Evolutionary conservation across 2,888 invertebrate species (phyloP).

Genomic region (Drosophila siamana): DNA sequence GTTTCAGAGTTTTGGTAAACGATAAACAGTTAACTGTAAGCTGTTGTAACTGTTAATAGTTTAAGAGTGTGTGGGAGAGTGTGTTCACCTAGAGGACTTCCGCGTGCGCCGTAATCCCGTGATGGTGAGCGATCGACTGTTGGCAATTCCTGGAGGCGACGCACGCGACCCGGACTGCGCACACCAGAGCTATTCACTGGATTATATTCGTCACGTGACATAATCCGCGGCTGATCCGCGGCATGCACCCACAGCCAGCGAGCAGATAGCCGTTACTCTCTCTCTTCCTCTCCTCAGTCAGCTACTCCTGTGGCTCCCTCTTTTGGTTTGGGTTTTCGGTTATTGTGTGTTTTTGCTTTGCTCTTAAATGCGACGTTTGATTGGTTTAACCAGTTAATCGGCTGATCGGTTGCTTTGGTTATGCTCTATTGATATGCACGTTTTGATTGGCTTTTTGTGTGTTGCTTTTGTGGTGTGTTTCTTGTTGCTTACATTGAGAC

Average conservation of each 20-base stretch:
- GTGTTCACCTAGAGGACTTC: constrained; percentile 87
- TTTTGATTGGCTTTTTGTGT: constrained; percentile 56
- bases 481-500: constrained; percentile 4
- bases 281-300: constrained; percentile 11
- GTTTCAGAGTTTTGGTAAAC: background rate
- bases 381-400: constrained; percentile 36
- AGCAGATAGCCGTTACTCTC: constrained; percentile 13
- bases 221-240: constrained; percentile 86
- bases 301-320: constrained; percentile 7
- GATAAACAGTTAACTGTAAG: constrained; percentile 10
- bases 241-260: constrained; percentile 70
- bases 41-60: constrained; percentile 53
- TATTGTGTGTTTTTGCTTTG: no score
- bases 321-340: no score
- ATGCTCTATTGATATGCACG: constrained; percentile 64
- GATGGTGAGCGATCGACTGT: constrained; percentile 96
- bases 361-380: constrained; percentile 72
- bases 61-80: constrained; percentile 44
- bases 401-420: constrained; percentile 18
- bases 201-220: constrained; percentile 86
- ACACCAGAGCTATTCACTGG: constrained; percentile 89
- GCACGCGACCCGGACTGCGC: constrained; percentile 87
- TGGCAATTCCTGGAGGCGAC: constrained; percentile 91
- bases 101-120: constrained; percentile 90
- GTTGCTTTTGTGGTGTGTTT: constrained; percentile 41